phyloP scores from a whole-genome alignment of 2,797 vertebrate species.

The Hyperoplus lanceolatus region DNA sequence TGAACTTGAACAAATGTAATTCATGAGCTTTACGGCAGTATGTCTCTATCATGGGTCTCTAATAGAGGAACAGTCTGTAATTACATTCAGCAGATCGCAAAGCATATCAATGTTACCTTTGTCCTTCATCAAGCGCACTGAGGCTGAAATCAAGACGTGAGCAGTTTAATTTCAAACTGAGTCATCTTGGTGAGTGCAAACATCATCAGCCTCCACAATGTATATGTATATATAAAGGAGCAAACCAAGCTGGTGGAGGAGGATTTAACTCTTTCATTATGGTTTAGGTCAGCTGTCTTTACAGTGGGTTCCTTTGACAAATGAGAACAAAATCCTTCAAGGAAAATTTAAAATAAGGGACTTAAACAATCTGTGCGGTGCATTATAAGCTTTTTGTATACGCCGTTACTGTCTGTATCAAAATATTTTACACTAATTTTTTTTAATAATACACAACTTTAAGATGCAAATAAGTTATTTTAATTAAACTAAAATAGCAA shows the following conservation, averaged over 20 bases:
- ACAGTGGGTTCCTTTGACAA: neutral
- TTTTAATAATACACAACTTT: no score
- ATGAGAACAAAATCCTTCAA: slow-evolving; percentile 1
- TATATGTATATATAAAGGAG: slow-evolving; percentile 29
- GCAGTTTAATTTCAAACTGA: slow-evolving; percentile 17
- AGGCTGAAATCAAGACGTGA: slow-evolving; percentile 4
- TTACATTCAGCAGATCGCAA: slow-evolving; percentile 26
- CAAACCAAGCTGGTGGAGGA: neutral
- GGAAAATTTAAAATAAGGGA: neutral
- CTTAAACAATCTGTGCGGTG: no score
- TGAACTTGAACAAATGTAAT: slow-evolving; percentile 22
- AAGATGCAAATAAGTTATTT: no score
- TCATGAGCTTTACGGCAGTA: slow-evolving; percentile 13
- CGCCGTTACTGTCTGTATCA: no score
- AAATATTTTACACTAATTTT: no score
- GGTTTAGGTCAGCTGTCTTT: slow-evolving; percentile 16
- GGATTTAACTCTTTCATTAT: slow-evolving; percentile 17
- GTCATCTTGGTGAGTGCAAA: slow-evolving; percentile 32
- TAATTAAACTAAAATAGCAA: neutral
- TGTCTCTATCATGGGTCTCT: slow-evolving; percentile 11
- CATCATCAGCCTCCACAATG: slow-evolving; percentile 15
- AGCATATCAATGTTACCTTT: slow-evolving; percentile 35
- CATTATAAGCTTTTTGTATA: no score
- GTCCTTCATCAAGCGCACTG: slow-evolving; percentile 22
- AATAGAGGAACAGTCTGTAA: slow-evolving; percentile 10